A percentile compares a stretch with the other conserved stretches of the same genome.
Conservation (phyloP, 2,113 vertebrate genomes). For the Apaloderma vittatum region DNA sequence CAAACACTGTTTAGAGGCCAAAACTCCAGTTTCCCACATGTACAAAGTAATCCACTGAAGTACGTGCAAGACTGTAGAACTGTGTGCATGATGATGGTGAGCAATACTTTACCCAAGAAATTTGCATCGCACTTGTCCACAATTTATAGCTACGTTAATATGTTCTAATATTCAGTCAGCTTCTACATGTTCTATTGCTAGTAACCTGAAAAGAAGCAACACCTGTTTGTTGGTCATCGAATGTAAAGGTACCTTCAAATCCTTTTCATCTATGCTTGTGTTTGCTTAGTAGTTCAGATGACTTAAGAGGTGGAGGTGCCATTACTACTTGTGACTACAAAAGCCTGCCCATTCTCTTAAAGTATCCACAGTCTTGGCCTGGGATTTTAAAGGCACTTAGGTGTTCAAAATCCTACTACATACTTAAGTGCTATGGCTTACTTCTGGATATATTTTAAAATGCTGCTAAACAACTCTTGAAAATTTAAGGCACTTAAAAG, state of each 20-base stretch:
- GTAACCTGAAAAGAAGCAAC: background rate
- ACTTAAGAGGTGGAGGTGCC: background rate
- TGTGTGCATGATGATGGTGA: background rate
- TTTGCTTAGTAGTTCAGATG: background rate
- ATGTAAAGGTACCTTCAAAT: background rate
- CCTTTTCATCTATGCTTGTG: background rate
- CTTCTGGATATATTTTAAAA: background rate
- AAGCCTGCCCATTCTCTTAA: background rate
- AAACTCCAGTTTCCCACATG: background rate
- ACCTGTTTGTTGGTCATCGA: background rate
- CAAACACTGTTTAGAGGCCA: background rate
- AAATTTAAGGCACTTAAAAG: background rate
- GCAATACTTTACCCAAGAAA: background rate
- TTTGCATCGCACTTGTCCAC: background rate
- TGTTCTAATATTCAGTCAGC: background rate
- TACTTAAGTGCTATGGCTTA: background rate
- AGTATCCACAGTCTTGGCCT: background rate
- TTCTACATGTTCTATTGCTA: background rate
- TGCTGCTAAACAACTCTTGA: background rate
- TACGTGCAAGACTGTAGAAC: rapidly evolving
- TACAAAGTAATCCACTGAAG: background rate
- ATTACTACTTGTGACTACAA: background rate
- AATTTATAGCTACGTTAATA: background rate
- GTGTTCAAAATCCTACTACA: background rate
- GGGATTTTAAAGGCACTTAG: background rate